Evolutionary conservation across 2,888 invertebrate species (phyloP).

Genomic region (Enchytraeus crypticus): DNA sequence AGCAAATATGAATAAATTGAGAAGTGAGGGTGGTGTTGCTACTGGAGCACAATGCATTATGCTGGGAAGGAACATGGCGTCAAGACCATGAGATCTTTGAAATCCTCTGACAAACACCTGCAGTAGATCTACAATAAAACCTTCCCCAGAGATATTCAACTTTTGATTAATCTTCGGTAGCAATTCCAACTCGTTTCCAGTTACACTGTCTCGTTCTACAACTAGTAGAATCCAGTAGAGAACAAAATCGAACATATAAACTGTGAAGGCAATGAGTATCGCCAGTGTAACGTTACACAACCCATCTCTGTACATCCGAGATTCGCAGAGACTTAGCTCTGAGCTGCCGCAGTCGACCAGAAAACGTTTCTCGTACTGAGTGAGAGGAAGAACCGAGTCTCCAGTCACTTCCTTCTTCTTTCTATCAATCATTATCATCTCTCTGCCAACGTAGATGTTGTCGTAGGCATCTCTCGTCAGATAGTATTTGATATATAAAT

Average conservation of each 20-base stretch:
- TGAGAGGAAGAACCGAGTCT: slow-evolving; percentile 29
- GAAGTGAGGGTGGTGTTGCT: background rate
- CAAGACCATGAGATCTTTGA: slow-evolving; percentile 6
- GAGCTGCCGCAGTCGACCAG: slow-evolving; percentile 29
- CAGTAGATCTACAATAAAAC: slow-evolving; percentile 24
- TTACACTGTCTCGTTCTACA: slow-evolving; percentile 6
- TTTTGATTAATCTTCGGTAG: slow-evolving; percentile 13
- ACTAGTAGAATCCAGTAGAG: slow-evolving; percentile 34
- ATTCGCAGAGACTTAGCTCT: slow-evolving; percentile 27
- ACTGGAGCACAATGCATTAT: background rate
- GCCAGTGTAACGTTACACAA: slow-evolving; percentile 31
- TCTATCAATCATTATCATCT: slow-evolving; percentile 30
- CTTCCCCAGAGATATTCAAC: slow-evolving; percentile 21
- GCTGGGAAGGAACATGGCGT: background rate
- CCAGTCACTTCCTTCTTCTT: slow-evolving; percentile 12
- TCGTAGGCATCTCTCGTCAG: slow-evolving; percentile 34
- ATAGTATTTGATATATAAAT: slow-evolving; percentile 29
- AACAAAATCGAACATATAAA: slow-evolving; percentile 32
- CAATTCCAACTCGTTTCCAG: slow-evolving; percentile 5
- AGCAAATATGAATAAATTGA: slow-evolving; percentile 20
- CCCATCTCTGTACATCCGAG: slow-evolving; percentile 27
- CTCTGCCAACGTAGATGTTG: slow-evolving; percentile 34
- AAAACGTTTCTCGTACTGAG: slow-evolving; percentile 30
- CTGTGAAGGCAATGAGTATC: slow-evolving; percentile 13
- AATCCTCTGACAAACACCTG: slow-evolving; percentile 26